Conservation (phyloP, 2,888 invertebrate species). For the Microdon myrmicae region DNA sequence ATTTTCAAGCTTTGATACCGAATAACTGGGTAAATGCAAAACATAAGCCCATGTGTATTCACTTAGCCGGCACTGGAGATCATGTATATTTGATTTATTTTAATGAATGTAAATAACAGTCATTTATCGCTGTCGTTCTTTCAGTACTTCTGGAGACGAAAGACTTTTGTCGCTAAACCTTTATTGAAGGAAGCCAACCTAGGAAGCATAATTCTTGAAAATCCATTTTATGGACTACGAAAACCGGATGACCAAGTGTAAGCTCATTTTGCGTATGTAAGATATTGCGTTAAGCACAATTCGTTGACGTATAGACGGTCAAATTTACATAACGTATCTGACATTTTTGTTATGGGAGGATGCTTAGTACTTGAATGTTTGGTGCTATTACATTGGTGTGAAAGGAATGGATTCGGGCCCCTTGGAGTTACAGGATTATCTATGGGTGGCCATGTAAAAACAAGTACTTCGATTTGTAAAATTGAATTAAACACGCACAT, state of each 20-base stretch:
- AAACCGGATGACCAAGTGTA: constrained; percentile 90
- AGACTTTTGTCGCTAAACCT: constrained; percentile 91
- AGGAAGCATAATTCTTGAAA: constrained; percentile 93
- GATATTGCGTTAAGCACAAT: neutral
- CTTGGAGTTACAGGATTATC: constrained; percentile 94
- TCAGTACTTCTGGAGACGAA: constrained; percentile 90
- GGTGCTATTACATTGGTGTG: constrained; percentile 94
- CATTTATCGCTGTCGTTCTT: constrained; percentile 46
- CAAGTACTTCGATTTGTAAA: constrained; percentile 8
- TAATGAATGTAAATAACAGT: neutral
- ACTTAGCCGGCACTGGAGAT: constrained; percentile 97
- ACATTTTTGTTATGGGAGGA: constrained; percentile 99
- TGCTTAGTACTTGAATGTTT: constrained; percentile 93
- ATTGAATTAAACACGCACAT: constrained; percentile 9
- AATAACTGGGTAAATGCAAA: constrained; percentile 77
- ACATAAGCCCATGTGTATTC: constrained; percentile 87
- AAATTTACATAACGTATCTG: constrained; percentile 92
- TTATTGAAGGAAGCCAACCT: constrained; percentile 89
- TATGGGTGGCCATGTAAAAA: constrained; percentile 95
- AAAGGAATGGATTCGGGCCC: constrained; percentile 89
- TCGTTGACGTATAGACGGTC: constrained; percentile 79
- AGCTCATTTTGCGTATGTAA: constrained; percentile 59
- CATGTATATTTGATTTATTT: constrained; percentile 73
- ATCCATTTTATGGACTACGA: constrained; percentile 92
- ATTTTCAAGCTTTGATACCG: constrained; percentile 87